Conservation (phyloP, 2,888 invertebrate genomes). For the Xylocampa areola region DNA sequence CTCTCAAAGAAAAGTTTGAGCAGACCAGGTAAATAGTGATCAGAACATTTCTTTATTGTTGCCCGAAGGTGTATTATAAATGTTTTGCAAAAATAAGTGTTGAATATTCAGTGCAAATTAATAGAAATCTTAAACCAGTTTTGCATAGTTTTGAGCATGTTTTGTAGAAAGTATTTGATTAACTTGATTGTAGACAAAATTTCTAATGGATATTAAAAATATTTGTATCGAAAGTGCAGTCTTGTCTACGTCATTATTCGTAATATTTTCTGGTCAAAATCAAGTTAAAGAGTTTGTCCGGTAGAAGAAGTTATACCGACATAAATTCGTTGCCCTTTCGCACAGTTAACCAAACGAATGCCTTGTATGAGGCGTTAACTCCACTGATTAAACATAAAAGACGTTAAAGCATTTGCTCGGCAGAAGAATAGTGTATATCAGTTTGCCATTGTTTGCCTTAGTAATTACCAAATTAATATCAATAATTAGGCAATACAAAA, state of each 20-base stretch:
- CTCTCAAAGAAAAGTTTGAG: slow-evolving; percentile 83
- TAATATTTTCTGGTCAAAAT: background rate
- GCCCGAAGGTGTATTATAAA: background rate
- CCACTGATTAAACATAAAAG: too few species aligned
- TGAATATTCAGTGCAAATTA: background rate
- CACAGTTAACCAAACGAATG: too few species aligned
- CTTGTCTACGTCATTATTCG: background rate
- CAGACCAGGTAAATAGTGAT: slow-evolving; percentile 73
- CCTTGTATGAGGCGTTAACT: too few species aligned
- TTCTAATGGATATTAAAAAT: background rate
- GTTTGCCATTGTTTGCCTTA: too few species aligned
- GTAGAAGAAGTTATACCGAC: too few species aligned
- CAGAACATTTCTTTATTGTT: background rate
- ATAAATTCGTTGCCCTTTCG: too few species aligned
- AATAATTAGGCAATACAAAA: too few species aligned
- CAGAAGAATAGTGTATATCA: too few species aligned
- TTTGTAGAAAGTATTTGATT: background rate
- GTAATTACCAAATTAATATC: too few species aligned
- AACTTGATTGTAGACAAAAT: background rate
- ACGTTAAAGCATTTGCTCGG: too few species aligned
- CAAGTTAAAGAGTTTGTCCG: too few species aligned
- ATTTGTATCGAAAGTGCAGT: background rate
- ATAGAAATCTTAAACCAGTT: background rate
- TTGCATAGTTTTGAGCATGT: background rate
- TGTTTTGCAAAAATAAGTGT: background rate